These are phyloP conservation scores for Troides aeacus DNA, from an alignment of 2,888 invertebrate genomes.

Conservation along the genomic window DNA sequence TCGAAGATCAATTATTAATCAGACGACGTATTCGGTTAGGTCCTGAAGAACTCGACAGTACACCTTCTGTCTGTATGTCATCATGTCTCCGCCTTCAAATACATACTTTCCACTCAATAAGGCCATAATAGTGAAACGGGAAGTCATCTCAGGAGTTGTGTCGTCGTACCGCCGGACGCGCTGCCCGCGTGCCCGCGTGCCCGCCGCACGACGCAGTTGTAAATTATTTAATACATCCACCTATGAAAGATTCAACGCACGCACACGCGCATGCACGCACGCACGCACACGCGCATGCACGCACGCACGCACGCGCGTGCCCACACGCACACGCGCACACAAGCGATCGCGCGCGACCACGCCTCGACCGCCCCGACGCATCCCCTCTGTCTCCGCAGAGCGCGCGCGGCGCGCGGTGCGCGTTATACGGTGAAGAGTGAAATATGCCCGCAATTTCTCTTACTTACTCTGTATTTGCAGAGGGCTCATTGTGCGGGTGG, in stretches of 20 bases:
- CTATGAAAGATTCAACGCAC: conserved; percentile 76
- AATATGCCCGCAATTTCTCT: conserved; percentile 65
- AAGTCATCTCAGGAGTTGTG: conserved; percentile 4
- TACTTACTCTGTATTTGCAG: conserved; percentile 55
- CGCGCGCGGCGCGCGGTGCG: conserved; percentile 40
- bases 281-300: conserved; percentile 37
- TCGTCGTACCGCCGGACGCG: conserved; percentile 16
- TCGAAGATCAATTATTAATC: too few relatives aligned
- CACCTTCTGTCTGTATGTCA: too few relatives aligned
- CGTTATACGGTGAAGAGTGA: conserved; percentile 51
- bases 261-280: conserved; percentile 35
- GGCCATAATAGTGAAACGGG: not conserved
- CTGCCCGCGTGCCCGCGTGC: not conserved
- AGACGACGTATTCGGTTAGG: too few relatives aligned
- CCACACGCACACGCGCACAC: conserved; percentile 46
- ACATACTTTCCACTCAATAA: too few relatives aligned
- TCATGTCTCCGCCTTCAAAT: too few relatives aligned
- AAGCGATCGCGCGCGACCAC: conserved; percentile 42
- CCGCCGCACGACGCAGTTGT: conserved; percentile 44
- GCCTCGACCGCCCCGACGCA: conserved; percentile 46
- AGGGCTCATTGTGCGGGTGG: conserved; percentile 43
- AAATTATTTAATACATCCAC: conserved; percentile 79
- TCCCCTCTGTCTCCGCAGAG: conserved; percentile 22
- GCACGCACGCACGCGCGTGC: conserved; percentile 37
- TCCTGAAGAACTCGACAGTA: too few relatives aligned